These are phyloP conservation scores for Hydropsyche tenuis DNA, from an alignment of 1,140 invertebrate species.

Conservation along the genomic window DNA sequence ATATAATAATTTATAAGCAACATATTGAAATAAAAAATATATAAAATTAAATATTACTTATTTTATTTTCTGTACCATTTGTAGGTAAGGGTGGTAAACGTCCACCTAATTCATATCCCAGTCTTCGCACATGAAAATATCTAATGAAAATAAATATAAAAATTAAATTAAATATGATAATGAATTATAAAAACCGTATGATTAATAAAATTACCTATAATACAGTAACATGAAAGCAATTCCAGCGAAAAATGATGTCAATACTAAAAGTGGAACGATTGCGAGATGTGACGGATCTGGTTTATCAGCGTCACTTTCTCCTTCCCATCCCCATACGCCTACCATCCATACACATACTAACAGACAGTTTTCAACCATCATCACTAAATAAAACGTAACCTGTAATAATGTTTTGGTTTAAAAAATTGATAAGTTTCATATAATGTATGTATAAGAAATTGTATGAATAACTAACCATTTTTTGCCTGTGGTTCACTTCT, in stretches of 20 bases:
- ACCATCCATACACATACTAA: slow-evolving; percentile 75
- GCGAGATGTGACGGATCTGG: slow-evolving; percentile 52
- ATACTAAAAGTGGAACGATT: slow-evolving; percentile 62
- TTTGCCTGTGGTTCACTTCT: slow-evolving; percentile 78
- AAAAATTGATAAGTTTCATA: slow-evolving; percentile 27
- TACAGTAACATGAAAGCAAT: slow-evolving; percentile 85
- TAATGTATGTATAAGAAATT: slow-evolving; percentile 1
- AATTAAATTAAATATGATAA: too few relatives aligned
- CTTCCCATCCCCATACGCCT: slow-evolving; percentile 58
- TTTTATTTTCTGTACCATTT: slow-evolving; percentile 46
- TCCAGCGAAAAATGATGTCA: slow-evolving; percentile 75
- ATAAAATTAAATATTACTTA: slow-evolving; percentile 34
- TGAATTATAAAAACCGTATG: background rate
- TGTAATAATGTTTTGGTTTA: slow-evolving; percentile 51
- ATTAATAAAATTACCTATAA: slow-evolving; percentile 71
- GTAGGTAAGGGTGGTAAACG: slow-evolving; percentile 50
- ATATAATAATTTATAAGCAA: background rate
- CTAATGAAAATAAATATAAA: slow-evolving; percentile 53
- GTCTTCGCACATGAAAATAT: slow-evolving; percentile 72
- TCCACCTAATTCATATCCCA: slow-evolving; percentile 71
- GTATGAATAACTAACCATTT: slow-evolving; percentile 66
- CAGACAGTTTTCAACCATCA: slow-evolving; percentile 87
- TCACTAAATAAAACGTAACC: slow-evolving; percentile 88
- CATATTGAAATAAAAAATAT: background rate
- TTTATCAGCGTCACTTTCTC: slow-evolving; percentile 52